phyloP scores from a whole-genome alignment of 2,113 vertebrate genomes.

The Brachyistius frenatus region DNA sequence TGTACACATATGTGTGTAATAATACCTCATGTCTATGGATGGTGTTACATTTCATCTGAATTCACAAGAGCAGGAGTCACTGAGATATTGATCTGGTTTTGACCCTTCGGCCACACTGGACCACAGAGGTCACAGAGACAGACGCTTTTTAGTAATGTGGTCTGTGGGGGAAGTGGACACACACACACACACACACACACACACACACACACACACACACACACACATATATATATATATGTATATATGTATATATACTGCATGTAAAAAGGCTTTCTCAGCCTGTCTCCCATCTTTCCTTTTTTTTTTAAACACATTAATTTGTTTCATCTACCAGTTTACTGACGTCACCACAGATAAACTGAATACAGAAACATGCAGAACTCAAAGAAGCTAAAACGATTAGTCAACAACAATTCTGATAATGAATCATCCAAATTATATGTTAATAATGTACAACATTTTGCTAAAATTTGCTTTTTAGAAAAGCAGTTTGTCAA shows the following conservation, averaged over 20 bases:
- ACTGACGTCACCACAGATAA: no score
- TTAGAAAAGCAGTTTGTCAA: no score
- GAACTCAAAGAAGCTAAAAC: no score
- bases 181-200: constrained; percentile 7
- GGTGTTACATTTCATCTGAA: constrained; percentile 42
- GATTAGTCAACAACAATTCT: no score
- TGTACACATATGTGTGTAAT: constrained; percentile 6
- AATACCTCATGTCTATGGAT: constrained; percentile 9
- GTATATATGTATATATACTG: not conserved
- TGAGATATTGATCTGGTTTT: constrained; percentile 56
- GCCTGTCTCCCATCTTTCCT: no score
- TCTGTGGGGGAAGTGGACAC: not conserved
- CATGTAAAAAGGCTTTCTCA: no score
- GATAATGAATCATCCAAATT: no score
- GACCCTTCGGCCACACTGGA: constrained; percentile 32
- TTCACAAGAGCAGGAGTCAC: constrained; percentile 3
- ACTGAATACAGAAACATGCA: no score
- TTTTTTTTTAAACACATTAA: no score
- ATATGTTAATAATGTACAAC: no score
- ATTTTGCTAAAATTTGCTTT: no score
- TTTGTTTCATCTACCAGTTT: no score
- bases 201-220: not conserved
- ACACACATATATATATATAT: not conserved
- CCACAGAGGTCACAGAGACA: constrained; percentile 68
- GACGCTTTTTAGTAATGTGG: constrained; percentile 52